Evolutionary conservation across 2,113 vertebrate genomes (phyloP), one percentile per base, ranked within the genome.

Genomic region (Microcebus ravelobensis): DNA sequence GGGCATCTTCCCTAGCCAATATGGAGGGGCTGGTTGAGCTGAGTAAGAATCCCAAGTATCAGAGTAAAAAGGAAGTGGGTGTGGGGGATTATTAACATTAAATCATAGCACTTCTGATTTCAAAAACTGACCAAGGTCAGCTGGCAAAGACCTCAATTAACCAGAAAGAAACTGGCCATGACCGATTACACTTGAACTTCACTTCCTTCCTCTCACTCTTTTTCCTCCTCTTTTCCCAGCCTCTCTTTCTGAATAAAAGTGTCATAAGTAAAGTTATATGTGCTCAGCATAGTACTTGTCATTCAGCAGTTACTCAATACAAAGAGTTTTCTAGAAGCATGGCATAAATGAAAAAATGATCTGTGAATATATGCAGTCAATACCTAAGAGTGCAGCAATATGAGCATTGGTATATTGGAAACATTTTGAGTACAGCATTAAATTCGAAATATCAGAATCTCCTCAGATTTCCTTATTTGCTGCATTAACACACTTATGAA

Each of bases 121-220:
- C 34, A 67, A 80, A 95, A 88, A 85, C 79, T 94, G 61, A 76
- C 36, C 57, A 81, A 84, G 48, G 65, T 80, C 67, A 97, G 73
- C 50, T 65, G 76, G 68, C 87, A 90, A 87, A 89, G 57, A 27
- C 65, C 34, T n/a, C 2, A 55, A 90, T 23, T 17, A 15, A 39
- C 15, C 13, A 93, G 31, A 25, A 92, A 73, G 85, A 91, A 88
- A 84, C 3, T 9, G 79, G 50, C 36, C 68, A 71, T 36, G 45
- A 34, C 9, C 50, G 20, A 76, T 3, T 25, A 27, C 6, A 63
- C 34, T 85, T 81, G 11, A 23, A 36, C 68, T 61, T 67, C 13
- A 73, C 21, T 76, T 65, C 48, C 84, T 87, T 36, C 45, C 29
- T 55, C 52, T 86, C 45, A 52, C 12, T 92, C 74, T 74, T 90